phyloP scores from a whole-genome alignment of 2,797 vertebrate species.

The Betta splendens region DNA sequence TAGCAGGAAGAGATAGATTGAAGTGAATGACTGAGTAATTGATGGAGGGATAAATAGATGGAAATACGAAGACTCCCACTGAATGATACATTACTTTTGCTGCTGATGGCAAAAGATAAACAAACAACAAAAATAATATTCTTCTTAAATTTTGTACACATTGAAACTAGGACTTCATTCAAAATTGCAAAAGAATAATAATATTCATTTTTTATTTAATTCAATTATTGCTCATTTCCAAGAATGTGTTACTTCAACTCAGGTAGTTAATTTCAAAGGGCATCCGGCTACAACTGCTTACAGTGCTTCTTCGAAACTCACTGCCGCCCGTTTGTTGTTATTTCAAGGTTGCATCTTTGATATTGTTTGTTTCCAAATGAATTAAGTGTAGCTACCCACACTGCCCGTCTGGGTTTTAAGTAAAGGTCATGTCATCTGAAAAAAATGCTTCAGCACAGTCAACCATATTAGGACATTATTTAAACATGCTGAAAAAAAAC shows the following conservation, averaged over 20 bases:
- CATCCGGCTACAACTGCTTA: slow-evolving; percentile 6
- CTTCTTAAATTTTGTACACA: slow-evolving; percentile 1
- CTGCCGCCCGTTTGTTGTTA: slow-evolving; percentile 49
- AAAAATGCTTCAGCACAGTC: too few species aligned
- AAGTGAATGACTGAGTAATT: slow-evolving; percentile 33
- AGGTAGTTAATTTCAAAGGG: slow-evolving; percentile 8
- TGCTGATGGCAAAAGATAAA: slow-evolving; percentile 24
- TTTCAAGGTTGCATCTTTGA: slow-evolving; percentile 62
- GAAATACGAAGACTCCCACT: slow-evolving; percentile 18
- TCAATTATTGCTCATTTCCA: neutral
- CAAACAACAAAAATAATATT: slow-evolving; percentile 29
- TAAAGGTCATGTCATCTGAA: slow-evolving; percentile 50
- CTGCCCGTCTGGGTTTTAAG: slow-evolving; percentile 60
- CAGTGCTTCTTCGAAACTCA: slow-evolving; percentile 36
- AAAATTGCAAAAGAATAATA: too few species aligned
- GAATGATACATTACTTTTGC: slow-evolving; percentile 17
- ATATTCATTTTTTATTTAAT: too few species aligned
- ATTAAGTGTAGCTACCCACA: slow-evolving; percentile 60
- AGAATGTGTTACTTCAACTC: neutral
- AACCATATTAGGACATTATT: too few species aligned
- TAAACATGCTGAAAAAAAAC: too few species aligned
- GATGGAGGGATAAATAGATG: slow-evolving; percentile 31
- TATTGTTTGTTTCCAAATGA: slow-evolving; percentile 70
- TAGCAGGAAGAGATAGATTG: slow-evolving; percentile 1
- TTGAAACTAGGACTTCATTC: slow-evolving; percentile 19